phyloP scores from a whole-genome alignment of 2,113 vertebrate species.

The Dinomys branickii region DNA sequence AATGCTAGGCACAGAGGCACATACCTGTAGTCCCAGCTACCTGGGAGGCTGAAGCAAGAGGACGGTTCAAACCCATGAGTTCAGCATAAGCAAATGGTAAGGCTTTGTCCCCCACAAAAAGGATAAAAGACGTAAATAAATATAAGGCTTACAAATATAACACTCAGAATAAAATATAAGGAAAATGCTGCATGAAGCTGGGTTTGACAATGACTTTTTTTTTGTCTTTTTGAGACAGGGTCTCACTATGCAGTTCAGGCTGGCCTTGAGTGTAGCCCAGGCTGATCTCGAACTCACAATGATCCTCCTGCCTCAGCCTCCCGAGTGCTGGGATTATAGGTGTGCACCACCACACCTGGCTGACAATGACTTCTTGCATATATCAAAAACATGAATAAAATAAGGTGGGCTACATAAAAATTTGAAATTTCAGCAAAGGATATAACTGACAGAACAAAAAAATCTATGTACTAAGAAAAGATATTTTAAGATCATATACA shows the following conservation, averaged over 20 bases:
- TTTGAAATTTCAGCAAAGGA: not conserved
- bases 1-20: not conserved
- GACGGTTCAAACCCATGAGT: not conserved
- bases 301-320: too few species aligned
- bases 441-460: not conserved
- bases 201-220: not conserved
- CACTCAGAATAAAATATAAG: not conserved
- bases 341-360: too few species aligned
- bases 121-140: not conserved
- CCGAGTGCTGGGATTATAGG: too few species aligned
- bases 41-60: not conserved
- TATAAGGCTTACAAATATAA: not conserved
- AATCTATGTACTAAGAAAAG: not conserved
- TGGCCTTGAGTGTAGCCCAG: too few species aligned
- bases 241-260: too few species aligned
- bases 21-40: not conserved
- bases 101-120: not conserved
- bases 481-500: not conserved
- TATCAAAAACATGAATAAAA: not conserved
- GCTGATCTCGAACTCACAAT: too few species aligned
- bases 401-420: not conserved
- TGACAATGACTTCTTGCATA: not conserved
- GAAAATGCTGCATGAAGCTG: not conserved
- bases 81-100: not conserved
- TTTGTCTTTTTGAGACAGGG: too few species aligned